phyloP scores from a whole-genome alignment of 2,888 invertebrate species.

The Syrista parreyssii region DNA sequence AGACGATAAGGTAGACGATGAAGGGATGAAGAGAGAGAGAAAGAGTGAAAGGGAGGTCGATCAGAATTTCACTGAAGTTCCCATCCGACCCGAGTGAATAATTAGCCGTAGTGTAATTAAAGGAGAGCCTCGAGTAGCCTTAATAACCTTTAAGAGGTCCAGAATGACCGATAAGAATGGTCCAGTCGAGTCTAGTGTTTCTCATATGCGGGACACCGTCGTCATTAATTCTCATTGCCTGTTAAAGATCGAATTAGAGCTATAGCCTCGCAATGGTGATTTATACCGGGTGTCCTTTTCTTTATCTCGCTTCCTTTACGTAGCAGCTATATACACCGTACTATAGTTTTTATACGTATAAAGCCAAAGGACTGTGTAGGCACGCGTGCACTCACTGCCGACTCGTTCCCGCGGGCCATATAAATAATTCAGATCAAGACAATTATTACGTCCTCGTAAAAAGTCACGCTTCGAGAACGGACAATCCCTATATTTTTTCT shows the following conservation, averaged over 20 bases:
- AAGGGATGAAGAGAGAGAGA: not conserved
- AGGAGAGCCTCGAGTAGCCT: not conserved
- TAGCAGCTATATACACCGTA: not conserved
- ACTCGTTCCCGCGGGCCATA: not conserved
- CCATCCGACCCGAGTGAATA: not conserved
- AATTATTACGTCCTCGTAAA: slow-evolving; percentile 8
- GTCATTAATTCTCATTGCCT: slow-evolving; percentile 61
- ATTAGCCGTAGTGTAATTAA: not conserved
- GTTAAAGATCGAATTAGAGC: slow-evolving; percentile 56
- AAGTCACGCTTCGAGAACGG: not conserved
- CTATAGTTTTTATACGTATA: not conserved
- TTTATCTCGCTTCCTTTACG: not conserved
- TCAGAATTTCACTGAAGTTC: not conserved
- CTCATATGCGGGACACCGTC: slow-evolving; percentile 48
- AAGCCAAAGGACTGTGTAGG: not conserved
- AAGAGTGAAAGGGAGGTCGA: not conserved
- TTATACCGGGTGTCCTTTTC: not conserved
- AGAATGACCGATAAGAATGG: slow-evolving; percentile 39
- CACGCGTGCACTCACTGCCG: not conserved
- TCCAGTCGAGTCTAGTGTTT: slow-evolving; percentile 9
- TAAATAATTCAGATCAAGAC: slow-evolving; percentile 3
- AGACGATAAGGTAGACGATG: not conserved
- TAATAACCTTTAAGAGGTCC: slow-evolving; percentile 20
- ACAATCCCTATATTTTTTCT: not conserved
- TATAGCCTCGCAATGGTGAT: slow-evolving; percentile 36